These are phyloP conservation scores for Nomada fabriciana DNA, from an alignment of 2,888 invertebrate genomes.

Conservation along the genomic window DNA sequence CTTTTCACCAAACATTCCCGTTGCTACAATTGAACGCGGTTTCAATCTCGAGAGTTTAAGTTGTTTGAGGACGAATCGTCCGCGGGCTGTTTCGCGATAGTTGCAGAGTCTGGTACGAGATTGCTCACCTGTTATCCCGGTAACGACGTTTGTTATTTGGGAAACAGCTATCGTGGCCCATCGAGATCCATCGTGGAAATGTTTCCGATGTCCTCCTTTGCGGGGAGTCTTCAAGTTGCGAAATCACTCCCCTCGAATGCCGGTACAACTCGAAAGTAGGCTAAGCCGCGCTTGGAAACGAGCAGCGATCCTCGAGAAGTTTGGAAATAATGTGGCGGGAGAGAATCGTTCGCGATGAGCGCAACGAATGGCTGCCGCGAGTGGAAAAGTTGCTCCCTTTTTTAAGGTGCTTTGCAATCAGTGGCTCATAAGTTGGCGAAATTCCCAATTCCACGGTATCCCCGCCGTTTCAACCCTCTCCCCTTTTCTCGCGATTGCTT, in stretches of 20 bases:
- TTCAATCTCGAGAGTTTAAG: constrained; percentile 34
- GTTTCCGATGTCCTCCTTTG: constrained; percentile 5
- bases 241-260: neutral
- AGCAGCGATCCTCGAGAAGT: constrained; percentile 19
- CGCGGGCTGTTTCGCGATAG: constrained; percentile 41
- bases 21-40: constrained; percentile 9
- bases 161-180: neutral
- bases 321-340: neutral
- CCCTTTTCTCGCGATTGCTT: neutral
- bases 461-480: neutral
- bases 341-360: constrained; percentile 11
- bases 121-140: constrained; percentile 25
- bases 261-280: constrained; percentile 36
- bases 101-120: constrained; percentile 21
- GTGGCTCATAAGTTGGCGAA: neutral
- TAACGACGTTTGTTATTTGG: constrained; percentile 4
- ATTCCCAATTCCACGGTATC: neutral
- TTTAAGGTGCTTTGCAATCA: constrained; percentile 1
- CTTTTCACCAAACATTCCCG: too few relatives aligned
- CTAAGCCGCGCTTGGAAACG: constrained; percentile 23
- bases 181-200: constrained; percentile 4
- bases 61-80: constrained; percentile 13
- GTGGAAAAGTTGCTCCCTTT: constrained; percentile 13
- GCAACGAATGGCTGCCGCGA: neutral
- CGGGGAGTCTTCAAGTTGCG: neutral